A percentile compares a stretch with the other conserved stretches of the same genome.
These are phyloP conservation scores for Thumatha senex DNA, from an alignment of 2,888 invertebrate species.

Conservation along the genomic window DNA sequence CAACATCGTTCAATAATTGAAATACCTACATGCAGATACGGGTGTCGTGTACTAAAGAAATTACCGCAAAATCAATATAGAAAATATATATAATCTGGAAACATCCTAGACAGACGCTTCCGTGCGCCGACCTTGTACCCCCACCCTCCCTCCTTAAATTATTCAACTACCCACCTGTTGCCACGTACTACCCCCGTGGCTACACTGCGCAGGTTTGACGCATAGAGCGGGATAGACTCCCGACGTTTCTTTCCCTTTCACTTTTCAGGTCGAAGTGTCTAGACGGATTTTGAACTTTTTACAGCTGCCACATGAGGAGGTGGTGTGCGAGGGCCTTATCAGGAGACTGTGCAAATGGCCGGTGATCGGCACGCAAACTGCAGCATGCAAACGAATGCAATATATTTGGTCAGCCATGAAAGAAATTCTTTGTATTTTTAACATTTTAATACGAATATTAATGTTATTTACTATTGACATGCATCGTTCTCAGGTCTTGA, in stretches of 20 bases:
- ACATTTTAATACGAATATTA: background rate
- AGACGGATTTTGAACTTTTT: constrained; percentile 80
- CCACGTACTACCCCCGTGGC: constrained; percentile 50
- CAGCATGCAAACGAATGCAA: constrained; percentile 22
- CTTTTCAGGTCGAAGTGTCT: constrained; percentile 77
- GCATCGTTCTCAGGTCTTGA: background rate
- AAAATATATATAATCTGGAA: constrained; percentile 65
- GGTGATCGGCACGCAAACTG: constrained; percentile 41
- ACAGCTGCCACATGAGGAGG: constrained; percentile 56
- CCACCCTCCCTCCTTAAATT: constrained; percentile 51
- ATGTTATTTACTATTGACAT: background rate
- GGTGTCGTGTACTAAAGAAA: constrained; percentile 43
- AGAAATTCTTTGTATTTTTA: background rate
- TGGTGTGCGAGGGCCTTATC: constrained; percentile 40
- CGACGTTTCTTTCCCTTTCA: constrained; percentile 54
- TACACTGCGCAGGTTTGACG: constrained; percentile 73
- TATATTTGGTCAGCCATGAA: background rate
- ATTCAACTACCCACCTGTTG: constrained; percentile 69
- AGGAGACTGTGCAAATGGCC: constrained; percentile 55
- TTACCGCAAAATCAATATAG: constrained; percentile 66
- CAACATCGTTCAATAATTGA: constrained; percentile 18
- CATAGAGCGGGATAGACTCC: constrained; percentile 56
- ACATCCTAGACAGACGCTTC: constrained; percentile 76
- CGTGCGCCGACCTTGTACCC: constrained; percentile 76
- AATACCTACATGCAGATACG: constrained; percentile 12